Evolutionary conservation across 2,888 invertebrate genomes (phyloP).

Genomic region (Phymatocera aterrima): DNA sequence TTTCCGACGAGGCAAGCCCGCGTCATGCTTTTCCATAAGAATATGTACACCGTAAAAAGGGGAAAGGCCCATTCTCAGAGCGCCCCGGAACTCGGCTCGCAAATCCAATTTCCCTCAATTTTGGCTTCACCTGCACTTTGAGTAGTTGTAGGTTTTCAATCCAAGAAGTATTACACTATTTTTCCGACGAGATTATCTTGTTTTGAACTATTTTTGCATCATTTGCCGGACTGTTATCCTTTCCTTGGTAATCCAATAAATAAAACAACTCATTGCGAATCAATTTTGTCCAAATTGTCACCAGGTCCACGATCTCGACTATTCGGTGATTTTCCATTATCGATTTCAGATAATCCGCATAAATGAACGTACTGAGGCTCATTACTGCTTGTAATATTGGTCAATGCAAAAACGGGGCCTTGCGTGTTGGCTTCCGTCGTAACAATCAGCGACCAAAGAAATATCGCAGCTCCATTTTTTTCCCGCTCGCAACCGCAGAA

Average conservation of each 20-base stretch:
- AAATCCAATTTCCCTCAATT: conserved; percentile 30
- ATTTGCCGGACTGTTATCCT: not conserved
- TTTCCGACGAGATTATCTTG: not conserved
- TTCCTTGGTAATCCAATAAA: not conserved
- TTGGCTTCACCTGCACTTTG: conserved; percentile 17
- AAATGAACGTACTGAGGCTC: not conserved
- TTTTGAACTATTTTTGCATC: not conserved
- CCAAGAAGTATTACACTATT: not conserved
- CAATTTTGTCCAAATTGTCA: not conserved
- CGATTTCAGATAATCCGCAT: too few species aligned
- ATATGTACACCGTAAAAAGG: not conserved
- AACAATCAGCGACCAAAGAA: not conserved
- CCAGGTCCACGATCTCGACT: too few species aligned
- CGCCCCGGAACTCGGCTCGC: not conserved
- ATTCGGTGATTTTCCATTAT: not conserved
- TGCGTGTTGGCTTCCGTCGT: not conserved
- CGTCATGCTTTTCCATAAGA: not conserved
- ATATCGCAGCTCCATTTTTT: conserved; percentile 9
- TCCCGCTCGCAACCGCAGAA: not conserved
- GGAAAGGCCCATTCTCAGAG: not conserved
- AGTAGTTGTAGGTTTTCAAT: not conserved
- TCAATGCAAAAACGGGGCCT: not conserved
- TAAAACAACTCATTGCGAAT: not conserved
- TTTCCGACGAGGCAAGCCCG: not conserved
- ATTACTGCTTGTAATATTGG: not conserved